Evolutionary conservation across 2,888 invertebrate species (phyloP).

Genomic region (Tachina lurida): DNA sequence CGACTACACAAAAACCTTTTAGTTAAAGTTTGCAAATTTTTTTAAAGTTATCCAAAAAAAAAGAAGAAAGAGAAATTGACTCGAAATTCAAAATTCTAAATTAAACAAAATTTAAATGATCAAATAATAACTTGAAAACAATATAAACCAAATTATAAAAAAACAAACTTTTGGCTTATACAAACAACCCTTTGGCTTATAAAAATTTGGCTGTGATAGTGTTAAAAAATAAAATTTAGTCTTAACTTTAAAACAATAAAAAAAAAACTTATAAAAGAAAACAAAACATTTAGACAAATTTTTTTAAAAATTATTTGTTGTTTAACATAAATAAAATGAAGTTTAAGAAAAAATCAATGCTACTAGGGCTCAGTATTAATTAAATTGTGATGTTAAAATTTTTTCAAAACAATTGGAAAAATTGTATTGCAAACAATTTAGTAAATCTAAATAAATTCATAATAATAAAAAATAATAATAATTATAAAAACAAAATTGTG

Average conservation of each 20-base stretch:
- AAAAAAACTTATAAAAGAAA: conserved; percentile 51
- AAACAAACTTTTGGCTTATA: conserved; percentile 74
- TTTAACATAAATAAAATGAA: conserved; percentile 63
- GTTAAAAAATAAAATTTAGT: conserved; percentile 76
- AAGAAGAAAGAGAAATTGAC: conserved; percentile 72
- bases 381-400: conserved; percentile 79
- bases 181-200: conserved; percentile 80
- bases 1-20: conserved; percentile 38
- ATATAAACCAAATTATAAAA: conserved; percentile 68
- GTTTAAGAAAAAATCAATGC: conserved; percentile 21
- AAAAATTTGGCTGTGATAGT: conserved; percentile 83
- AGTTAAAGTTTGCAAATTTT: conserved; percentile 46
- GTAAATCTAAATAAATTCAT: conserved; percentile 74
- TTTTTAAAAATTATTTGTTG: conserved; percentile 73
- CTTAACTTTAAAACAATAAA: conserved; percentile 70
- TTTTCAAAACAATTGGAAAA: conserved; percentile 70
- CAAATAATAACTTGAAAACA: conserved; percentile 69
- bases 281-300: conserved; percentile 63
- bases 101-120: conserved; percentile 73
- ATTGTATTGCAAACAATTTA: conserved; percentile 74
- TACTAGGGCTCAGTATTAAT: conserved; percentile 72
- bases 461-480: conserved; percentile 43
- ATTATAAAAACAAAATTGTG: conserved; percentile 74
- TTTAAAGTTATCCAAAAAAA: conserved; percentile 47
- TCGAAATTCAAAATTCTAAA: conserved; percentile 83